Base-by-base conservation (phyloP, 2,797 vertebrate species). In the Cryptoblepharus egeriae region DNA sequence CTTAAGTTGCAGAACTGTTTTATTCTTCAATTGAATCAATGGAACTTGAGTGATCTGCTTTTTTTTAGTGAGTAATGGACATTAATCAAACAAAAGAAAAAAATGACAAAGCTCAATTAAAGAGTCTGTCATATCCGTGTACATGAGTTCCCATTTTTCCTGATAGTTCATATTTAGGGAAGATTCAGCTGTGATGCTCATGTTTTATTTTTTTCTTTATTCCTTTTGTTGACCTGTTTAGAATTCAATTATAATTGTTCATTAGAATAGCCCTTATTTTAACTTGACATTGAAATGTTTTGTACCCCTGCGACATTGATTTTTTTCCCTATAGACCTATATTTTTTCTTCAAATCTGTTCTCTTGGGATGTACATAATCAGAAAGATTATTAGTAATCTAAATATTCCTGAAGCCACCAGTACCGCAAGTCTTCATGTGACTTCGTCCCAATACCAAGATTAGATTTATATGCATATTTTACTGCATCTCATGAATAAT, bases 31-130 rank as follows among this genome's bases (percentile, higher is more conserved):
- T 4, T 52, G 45, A 49, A 49, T 49, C 45, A 49, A 11, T 49
- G 49, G 49, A 52, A 52, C 49, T 52, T 52, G 15, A 52, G 49
- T 16, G 13, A 52, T 52, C 49, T 15, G 49, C 32, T 30, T 64
- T 30, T 92, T 86, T 90, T 80, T 92, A 84, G 87, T 90, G 92
- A 93, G 85, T 85, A 37, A 63, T 74, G 68, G 85, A 93, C 88
- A 91, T 80, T 92, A 86, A 90, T 93, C 87, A 45, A 90, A 0
- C 88, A 87, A 84, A 89, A 87, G 63, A 82, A 75, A 80, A 87
- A 73, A 91, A 92, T 90, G 79, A 68, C 71, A 75, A 80, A 91
- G 82, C 91, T 91, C 77, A 88, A 71, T 22, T 89, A 83, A 89
- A 81, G 85, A 57, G 58, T 85, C 84, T 79, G 82, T 72, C 90